A percentile compares a stretch with the other conserved stretches of the same genome.
Evolutionary conservation across 2,797 vertebrate species (phyloP).

Genomic region (Sebastiscus tertius): DNA sequence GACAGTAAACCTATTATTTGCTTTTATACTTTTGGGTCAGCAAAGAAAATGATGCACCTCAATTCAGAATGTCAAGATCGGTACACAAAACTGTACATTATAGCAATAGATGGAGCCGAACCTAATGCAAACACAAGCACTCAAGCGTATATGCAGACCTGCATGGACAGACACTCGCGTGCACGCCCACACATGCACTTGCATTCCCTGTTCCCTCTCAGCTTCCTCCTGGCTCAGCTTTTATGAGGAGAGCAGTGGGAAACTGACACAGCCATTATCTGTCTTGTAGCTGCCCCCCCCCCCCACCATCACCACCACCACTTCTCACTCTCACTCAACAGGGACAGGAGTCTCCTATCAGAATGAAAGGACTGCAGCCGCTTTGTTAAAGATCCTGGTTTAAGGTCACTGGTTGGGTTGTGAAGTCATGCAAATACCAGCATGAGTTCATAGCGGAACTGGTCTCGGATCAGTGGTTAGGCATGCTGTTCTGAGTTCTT

Average conservation of each 20-base stretch:
- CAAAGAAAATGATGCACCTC: not conserved
- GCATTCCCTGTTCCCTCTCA: constrained; percentile 49
- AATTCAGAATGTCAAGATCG: not conserved
- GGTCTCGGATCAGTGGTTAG: constrained; percentile 25
- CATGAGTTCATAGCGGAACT: constrained; percentile 16
- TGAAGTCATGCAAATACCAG: constrained; percentile 39
- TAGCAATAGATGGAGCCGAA: not conserved
- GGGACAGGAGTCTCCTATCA: constrained; percentile 37
- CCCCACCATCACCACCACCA: not conserved
- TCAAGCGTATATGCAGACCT: not conserved
- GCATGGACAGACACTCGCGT: not conserved
- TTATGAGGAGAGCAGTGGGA: constrained; percentile 74
- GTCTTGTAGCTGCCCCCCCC: constrained; percentile 34
- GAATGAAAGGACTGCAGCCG: constrained; percentile 17
- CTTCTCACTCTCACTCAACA: constrained; percentile 48
- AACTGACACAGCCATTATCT: constrained; percentile 64
- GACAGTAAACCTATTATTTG: not conserved
- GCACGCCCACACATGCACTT: not conserved
- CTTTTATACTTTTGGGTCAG: not conserved
- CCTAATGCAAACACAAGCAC: not conserved
- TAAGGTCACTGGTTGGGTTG: constrained; percentile 39
- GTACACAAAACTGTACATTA: not conserved
- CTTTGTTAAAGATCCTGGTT: constrained; percentile 36
- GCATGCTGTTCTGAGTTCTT: not conserved
- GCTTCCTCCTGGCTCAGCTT: constrained; percentile 65